A percentile compares a stretch with the other conserved stretches of the same genome.
Evolutionary conservation across 2,797 vertebrate genomes (phyloP).

Genomic region (Gymnocypris eckloni): DNA sequence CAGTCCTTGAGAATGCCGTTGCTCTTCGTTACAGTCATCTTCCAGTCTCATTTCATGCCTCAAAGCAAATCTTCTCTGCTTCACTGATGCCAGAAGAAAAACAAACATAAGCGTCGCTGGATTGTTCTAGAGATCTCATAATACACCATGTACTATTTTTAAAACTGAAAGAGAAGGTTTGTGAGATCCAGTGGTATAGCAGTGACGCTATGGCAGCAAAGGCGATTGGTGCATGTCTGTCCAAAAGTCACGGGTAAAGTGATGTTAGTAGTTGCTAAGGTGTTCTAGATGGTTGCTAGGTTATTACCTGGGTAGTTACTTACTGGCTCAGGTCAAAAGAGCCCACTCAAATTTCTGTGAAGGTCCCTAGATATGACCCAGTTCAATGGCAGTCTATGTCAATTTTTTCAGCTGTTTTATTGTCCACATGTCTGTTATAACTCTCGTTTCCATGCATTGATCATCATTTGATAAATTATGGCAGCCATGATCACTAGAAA

Average conservation of each 20-base stretch:
- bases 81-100: constrained; percentile 28
- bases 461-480: not conserved
- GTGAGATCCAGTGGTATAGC: not conserved
- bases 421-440: not conserved
- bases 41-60: constrained; percentile 37
- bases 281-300: not conserved
- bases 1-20: constrained; percentile 20
- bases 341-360: not conserved
- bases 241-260: not conserved
- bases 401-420: not conserved
- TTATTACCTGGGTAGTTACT: not conserved
- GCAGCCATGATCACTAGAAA: not conserved
- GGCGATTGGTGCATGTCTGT: not conserved
- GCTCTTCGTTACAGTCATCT: constrained; percentile 21
- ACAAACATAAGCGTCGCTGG: constrained; percentile 21
- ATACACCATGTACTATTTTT: not conserved
- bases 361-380: not conserved
- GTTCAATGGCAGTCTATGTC: not conserved
- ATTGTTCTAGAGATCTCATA: constrained; percentile 37
- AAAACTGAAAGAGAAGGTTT: not conserved
- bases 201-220: not conserved
- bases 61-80: constrained; percentile 27
- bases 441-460: not conserved
- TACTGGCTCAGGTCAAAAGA: not conserved
- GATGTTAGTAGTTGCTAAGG: not conserved